phyloP scores from a whole-genome alignment of 2,113 vertebrate genomes.

The Pteruthius melanotis region DNA sequence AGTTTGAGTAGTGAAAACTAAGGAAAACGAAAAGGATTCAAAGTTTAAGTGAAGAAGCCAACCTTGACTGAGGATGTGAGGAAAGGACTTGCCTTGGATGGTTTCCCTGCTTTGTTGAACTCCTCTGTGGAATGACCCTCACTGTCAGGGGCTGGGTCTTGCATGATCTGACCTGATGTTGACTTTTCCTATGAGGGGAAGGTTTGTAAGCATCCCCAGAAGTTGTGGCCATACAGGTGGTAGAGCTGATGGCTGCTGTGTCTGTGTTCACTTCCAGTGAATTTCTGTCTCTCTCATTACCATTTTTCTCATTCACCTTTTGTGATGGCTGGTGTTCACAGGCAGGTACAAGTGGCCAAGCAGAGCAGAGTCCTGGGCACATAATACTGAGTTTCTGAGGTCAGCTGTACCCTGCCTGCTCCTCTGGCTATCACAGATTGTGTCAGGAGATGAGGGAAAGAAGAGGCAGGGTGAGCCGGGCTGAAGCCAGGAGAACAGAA shows the following conservation, averaged over 20 bases:
- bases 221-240: fast-evolving
- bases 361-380: background rate
- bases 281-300: background rate
- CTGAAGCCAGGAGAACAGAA: background rate
- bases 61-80: fast-evolving
- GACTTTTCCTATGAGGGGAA: background rate
- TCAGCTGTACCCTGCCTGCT: background rate
- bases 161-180: background rate
- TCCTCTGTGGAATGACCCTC: background rate
- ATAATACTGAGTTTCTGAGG: background rate
- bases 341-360: background rate
- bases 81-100: background rate
- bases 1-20: background rate
- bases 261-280: too few relatives aligned
- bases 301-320: background rate
- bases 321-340: background rate
- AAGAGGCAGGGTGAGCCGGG: background rate
- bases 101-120: background rate
- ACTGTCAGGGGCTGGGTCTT: background rate
- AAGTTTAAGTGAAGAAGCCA: background rate
- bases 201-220: background rate
- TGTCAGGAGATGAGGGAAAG: background rate
- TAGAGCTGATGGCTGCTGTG: background rate
- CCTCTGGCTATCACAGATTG: background rate
- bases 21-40: background rate